phyloP scores from a whole-genome alignment of 1,140 invertebrate species.

The Rhopalosiphum padi region DNA sequence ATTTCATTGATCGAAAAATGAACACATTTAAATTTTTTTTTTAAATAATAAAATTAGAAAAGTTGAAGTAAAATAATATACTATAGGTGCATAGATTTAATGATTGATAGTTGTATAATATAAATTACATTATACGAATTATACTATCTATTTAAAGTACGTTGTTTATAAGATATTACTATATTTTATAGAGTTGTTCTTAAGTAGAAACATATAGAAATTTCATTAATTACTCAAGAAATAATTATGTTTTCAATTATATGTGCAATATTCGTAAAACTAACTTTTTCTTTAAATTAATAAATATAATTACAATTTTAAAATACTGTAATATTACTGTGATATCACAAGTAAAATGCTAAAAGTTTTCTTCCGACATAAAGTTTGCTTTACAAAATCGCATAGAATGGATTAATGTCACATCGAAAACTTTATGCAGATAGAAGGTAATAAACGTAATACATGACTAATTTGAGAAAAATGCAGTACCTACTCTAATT shows the following conservation, averaged over 20 bases:
- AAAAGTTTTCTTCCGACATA: not conserved
- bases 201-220: not conserved
- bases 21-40: not conserved
- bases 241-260: not conserved
- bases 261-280: not conserved
- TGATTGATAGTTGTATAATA: not conserved
- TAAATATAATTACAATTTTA: not conserved
- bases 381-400: not conserved
- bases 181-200: not conserved
- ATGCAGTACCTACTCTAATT: not conserved
- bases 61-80: not conserved
- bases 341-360: constrained; percentile 13
- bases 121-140: not conserved
- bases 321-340: not conserved
- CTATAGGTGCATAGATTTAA: not conserved
- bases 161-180: not conserved
- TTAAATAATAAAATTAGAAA: not conserved
- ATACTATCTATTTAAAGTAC: not conserved
- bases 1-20: not conserved
- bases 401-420: not conserved
- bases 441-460: constrained; percentile 12
- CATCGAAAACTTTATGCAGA: constrained; percentile 26
- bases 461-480: constrained; percentile 16
- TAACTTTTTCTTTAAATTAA: not conserved
- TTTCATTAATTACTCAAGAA: not conserved